Evolutionary conservation across 2,113 vertebrate genomes (phyloP).

Genomic region (Takifugu bimaculatus): DNA sequence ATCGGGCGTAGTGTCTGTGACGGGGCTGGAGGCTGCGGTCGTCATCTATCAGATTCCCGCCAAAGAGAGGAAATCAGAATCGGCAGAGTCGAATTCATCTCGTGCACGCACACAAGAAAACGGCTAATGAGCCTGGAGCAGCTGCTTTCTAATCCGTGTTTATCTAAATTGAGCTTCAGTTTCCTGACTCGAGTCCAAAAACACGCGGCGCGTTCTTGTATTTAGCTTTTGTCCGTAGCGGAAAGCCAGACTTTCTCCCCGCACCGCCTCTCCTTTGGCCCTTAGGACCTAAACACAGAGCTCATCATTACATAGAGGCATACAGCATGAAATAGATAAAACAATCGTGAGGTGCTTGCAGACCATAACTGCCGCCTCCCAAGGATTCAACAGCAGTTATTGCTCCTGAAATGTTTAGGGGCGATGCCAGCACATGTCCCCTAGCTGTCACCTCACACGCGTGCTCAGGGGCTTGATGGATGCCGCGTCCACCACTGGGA

Average conservation of each 20-base stretch:
- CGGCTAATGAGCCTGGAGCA: slow-evolving; percentile 34
- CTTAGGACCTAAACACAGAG: slow-evolving; percentile 36
- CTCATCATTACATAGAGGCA: slow-evolving; percentile 51
- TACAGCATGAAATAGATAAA: slow-evolving; percentile 61
- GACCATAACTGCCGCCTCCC: slow-evolving; percentile 40
- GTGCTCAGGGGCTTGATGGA: slow-evolving; percentile 59
- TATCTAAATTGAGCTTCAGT: slow-evolving; percentile 28
- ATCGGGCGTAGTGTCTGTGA: slow-evolving; percentile 16
- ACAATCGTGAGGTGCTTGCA: slow-evolving; percentile 34
- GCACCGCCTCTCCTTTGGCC: slow-evolving; percentile 22
- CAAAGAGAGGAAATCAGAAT: slow-evolving; percentile 9
- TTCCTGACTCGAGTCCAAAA: slow-evolving; percentile 30
- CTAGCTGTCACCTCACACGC: slow-evolving; percentile 52
- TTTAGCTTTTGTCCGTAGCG: slow-evolving; percentile 13
- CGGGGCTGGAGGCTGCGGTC: slow-evolving; percentile 19
- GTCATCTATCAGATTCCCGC: slow-evolving; percentile 25
- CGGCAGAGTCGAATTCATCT: slow-evolving; percentile 13
- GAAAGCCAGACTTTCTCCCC: slow-evolving; percentile 22
- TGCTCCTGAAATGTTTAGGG: slow-evolving; percentile 43
- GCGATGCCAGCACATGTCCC: slow-evolving; percentile 32
- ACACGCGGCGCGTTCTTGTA: slow-evolving; percentile 1
- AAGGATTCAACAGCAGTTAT: slow-evolving; percentile 41
- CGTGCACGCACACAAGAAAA: slow-evolving; percentile 14
- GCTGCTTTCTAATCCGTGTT: slow-evolving; percentile 46
- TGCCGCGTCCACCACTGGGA: slow-evolving; percentile 53